Evolutionary conservation across 2,888 invertebrate genomes (phyloP).

Genomic region (Andrena haemorrhoa): DNA sequence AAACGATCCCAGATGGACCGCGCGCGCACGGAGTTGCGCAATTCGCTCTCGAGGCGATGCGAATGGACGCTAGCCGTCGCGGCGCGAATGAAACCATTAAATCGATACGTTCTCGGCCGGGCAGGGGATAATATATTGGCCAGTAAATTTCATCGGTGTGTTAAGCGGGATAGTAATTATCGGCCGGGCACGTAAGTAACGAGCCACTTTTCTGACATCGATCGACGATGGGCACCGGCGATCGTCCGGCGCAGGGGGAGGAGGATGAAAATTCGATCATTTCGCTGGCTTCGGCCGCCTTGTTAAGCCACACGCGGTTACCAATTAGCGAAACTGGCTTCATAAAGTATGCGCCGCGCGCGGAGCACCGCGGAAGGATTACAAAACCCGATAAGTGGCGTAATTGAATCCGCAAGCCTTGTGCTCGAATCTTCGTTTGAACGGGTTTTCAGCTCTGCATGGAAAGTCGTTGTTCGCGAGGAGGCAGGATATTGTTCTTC

Average conservation of each 20-base stretch:
- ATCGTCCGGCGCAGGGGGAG: neutral
- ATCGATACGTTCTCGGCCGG: constrained; percentile 26
- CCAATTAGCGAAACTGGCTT: constrained; percentile 48
- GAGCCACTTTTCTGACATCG: constrained; percentile 40
- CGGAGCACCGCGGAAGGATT: constrained; percentile 4
- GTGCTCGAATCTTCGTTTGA: neutral
- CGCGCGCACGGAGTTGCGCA: constrained; percentile 27
- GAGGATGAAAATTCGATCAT: constrained; percentile 50
- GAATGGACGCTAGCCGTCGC: constrained; percentile 28
- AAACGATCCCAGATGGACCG: constrained; percentile 18
- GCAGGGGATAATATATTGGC: constrained; percentile 63
- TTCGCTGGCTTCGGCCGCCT: constrained; percentile 27
- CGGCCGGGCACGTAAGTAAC: constrained; percentile 53
- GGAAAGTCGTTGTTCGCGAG: no score
- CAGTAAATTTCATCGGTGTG: constrained; percentile 65
- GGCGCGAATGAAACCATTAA: constrained; percentile 67
- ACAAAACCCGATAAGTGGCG: neutral
- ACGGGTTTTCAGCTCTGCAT: no score
- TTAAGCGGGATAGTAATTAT: constrained; percentile 68
- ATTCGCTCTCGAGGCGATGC: neutral
- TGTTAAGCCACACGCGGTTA: constrained; percentile 34
- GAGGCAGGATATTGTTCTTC: no score
- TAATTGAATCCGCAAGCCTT: constrained; percentile 30
- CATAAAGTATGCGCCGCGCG: constrained; percentile 13
- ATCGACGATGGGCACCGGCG: neutral